Conservation (phyloP, 2,113 vertebrate genomes). For the Pangasianodon hypophthalmus region DNA sequence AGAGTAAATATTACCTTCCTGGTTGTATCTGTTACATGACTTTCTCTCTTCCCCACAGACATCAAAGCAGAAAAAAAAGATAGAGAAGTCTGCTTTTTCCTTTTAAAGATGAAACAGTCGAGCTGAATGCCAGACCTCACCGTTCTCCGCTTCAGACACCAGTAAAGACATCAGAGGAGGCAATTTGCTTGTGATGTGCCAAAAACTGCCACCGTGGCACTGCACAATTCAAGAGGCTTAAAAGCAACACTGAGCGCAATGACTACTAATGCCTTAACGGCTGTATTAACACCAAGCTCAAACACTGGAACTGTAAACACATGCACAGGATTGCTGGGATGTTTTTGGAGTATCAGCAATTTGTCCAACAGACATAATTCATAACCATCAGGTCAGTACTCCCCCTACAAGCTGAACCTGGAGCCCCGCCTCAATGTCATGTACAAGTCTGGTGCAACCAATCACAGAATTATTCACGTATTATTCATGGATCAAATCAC, state of each 20-base stretch:
- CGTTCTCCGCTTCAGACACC: slow-evolving; percentile 62
- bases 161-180: slow-evolving; percentile 70
- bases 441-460: background rate
- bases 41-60: slow-evolving; percentile 58
- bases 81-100: slow-evolving; percentile 52
- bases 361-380: background rate
- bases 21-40: slow-evolving; percentile 43
- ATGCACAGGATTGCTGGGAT: background rate
- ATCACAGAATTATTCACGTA: background rate
- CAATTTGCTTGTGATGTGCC: slow-evolving; percentile 66
- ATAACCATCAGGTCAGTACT: background rate
- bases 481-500: background rate
- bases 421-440: background rate
- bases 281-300: background rate
- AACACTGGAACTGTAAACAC: slow-evolving; percentile 58
- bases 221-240: slow-evolving; percentile 52
- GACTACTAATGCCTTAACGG: slow-evolving; percentile 53
- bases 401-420: background rate
- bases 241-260: slow-evolving; percentile 66
- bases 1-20: slow-evolving; percentile 53
- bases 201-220: slow-evolving; percentile 54
- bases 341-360: background rate
- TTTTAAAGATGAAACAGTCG: slow-evolving; percentile 66
- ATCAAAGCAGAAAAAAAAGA: slow-evolving; percentile 56
- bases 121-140: slow-evolving; percentile 45